These are phyloP conservation scores for Aphodius sticticus DNA, from an alignment of 2,888 invertebrate genomes.

Conservation along the genomic window DNA sequence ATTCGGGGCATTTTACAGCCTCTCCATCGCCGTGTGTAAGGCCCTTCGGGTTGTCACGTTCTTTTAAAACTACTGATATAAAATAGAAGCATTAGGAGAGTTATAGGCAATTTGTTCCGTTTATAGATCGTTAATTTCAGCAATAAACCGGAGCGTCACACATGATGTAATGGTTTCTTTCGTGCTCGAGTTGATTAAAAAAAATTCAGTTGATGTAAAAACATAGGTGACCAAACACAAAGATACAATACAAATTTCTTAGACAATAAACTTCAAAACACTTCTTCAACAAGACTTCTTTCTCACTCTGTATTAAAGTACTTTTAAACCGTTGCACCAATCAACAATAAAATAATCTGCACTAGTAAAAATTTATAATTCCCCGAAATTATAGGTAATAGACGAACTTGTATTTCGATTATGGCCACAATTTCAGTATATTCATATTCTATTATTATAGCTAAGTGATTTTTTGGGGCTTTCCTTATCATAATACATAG, in stretches of 20 bases:
- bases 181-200: background rate
- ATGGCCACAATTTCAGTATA: no score
- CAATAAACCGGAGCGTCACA: background rate
- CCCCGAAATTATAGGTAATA: no score
- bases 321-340: no score
- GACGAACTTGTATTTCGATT: no score
- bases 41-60: background rate
- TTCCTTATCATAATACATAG: no score
- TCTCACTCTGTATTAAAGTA: no score
- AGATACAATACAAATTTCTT: background rate
- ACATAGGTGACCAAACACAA: background rate
- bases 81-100: background rate
- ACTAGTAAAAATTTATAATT: background rate
- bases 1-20: background rate
- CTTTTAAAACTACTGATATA: background rate
- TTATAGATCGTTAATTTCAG: background rate
- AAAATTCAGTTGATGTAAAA: background rate
- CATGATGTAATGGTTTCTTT: conserved; percentile 4
- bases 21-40: background rate
- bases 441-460: no score
- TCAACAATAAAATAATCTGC: background rate
- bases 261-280: no score
- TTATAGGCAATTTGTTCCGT: background rate
- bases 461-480: no score
- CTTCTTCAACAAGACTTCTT: no score